Conservation (phyloP, 2,113 vertebrate species). For the Anas platyrhynchos region DNA sequence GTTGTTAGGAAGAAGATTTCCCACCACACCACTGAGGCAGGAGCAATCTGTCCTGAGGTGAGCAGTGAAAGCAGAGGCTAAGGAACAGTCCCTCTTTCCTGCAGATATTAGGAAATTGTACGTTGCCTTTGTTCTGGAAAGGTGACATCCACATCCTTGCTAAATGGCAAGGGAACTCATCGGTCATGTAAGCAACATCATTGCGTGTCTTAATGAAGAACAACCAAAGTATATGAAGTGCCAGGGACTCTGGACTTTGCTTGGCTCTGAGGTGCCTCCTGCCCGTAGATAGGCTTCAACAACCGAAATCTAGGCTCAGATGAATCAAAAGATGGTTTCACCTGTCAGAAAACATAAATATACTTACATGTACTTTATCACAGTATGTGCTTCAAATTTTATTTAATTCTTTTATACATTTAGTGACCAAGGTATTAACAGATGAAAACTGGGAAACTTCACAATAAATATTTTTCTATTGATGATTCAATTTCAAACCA, state of each 20-base stretch:
- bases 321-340: neutral
- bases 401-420: neutral
- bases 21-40: fast-evolving
- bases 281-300: neutral
- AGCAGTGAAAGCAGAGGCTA: neutral
- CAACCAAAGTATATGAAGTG: fast-evolving
- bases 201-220: neutral
- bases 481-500: neutral
- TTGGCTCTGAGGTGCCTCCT: neutral
- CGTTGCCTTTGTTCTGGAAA: neutral
- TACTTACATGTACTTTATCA: neutral
- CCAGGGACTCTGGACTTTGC: neutral
- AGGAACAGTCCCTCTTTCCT: neutral
- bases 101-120: neutral
- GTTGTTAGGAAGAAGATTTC: neutral
- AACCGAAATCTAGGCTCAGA: neutral
- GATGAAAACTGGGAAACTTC: neutral
- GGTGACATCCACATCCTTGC: fast-evolving
- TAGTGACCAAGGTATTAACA: neutral
- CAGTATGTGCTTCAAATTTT: neutral
- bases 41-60: neutral
- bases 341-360: neutral
- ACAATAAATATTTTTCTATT: neutral
- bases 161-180: neutral
- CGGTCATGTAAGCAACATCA: fast-evolving